Conservation (phyloP, 2,888 invertebrate genomes). For the Balanococcus diminutus region DNA sequence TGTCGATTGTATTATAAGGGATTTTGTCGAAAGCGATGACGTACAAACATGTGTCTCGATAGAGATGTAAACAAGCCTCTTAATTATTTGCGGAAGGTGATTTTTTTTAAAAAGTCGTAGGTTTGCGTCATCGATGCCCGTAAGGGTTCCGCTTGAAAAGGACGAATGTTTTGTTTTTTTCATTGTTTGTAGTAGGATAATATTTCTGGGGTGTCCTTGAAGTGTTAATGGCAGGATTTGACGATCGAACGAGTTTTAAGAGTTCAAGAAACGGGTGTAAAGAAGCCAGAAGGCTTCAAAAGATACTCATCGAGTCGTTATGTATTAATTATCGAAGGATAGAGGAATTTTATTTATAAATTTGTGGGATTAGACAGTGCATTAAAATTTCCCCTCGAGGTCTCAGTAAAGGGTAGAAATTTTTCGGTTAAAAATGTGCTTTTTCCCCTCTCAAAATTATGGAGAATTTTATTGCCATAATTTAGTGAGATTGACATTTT, state of each 20-base stretch:
- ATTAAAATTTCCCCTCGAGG: neutral
- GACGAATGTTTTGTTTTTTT: neutral
- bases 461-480: neutral
- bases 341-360: neutral
- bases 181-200: neutral
- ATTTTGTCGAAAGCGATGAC: neutral
- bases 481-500: neutral
- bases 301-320: too few species aligned
- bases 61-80: neutral
- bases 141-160: neutral
- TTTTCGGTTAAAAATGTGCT: too few species aligned
- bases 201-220: neutral
- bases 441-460: neutral
- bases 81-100: neutral
- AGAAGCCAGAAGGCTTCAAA: neutral
- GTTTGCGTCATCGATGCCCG: neutral
- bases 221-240: neutral
- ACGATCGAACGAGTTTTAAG: neutral
- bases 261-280: neutral
- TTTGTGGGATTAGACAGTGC: neutral
- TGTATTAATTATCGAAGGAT: neutral
- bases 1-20: neutral
- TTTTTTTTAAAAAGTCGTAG: neutral
- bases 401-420: neutral
- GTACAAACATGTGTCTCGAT: neutral